Conservation (phyloP, 92 coral and sea anemone genomes). For the Umimayanthus kanabou region DNA sequence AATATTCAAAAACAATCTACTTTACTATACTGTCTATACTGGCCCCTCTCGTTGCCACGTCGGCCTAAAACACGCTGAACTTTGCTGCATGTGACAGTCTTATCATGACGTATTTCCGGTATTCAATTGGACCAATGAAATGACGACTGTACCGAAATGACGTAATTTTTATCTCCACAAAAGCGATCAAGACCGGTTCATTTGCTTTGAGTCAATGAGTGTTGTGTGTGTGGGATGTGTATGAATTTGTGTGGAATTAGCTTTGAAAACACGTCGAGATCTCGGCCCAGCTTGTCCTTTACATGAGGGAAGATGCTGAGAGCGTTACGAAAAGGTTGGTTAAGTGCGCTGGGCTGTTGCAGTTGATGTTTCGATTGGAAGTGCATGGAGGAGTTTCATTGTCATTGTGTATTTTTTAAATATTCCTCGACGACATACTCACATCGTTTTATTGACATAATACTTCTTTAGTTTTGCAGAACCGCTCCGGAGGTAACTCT, state of each 20-base stretch:
- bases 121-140: constrained; percentile 37
- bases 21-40: not conserved
- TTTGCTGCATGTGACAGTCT: not conserved
- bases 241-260: not conserved
- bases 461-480: constrained; percentile 23
- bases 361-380: not conserved
- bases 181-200: not conserved
- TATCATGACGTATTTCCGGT: constrained; percentile 44
- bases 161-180: not conserved
- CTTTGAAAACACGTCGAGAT: not conserved
- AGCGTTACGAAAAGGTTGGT: constrained; percentile 59
- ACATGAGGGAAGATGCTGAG: constrained; percentile 51
- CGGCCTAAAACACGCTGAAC: constrained; percentile 13
- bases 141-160: not conserved
- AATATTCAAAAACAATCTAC: not conserved
- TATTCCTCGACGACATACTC: not conserved
- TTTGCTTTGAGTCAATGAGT: not conserved
- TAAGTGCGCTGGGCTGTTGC: not conserved
- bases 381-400: not conserved
- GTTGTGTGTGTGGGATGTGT: not conserved
- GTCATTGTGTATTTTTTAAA: not conserved
- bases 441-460: not conserved
- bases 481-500: constrained; percentile 51
- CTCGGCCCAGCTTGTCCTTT: constrained; percentile 35
- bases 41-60: constrained; percentile 16